phyloP scores from a whole-genome alignment of 2,888 invertebrate genomes.

The Ormyrus thymus region DNA sequence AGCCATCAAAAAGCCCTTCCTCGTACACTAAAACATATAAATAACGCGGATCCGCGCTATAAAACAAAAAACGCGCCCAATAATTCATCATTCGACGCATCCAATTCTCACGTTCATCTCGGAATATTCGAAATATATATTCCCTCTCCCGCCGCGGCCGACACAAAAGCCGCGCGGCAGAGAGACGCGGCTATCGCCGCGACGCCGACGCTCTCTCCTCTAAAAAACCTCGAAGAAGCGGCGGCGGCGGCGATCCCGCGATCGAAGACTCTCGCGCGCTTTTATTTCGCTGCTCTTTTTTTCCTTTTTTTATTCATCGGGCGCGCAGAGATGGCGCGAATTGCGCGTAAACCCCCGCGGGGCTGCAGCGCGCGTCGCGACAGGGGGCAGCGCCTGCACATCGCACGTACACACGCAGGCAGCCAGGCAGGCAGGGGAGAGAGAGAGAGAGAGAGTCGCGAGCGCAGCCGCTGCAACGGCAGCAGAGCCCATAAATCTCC shows the following conservation, averaged over 20 bases:
- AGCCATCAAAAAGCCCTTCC: slow-evolving; percentile 56
- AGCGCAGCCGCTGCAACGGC: slow-evolving; percentile 70
- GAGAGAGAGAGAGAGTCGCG: slow-evolving; percentile 56
- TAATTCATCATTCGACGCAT: slow-evolving; percentile 58
- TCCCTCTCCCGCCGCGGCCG: background rate
- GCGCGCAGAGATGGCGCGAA: slow-evolving; percentile 68
- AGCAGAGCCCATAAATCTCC: slow-evolving; percentile 72
- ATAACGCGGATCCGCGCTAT: slow-evolving; percentile 54
- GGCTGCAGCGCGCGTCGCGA: slow-evolving; percentile 72
- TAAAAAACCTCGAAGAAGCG: no score
- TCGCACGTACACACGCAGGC: background rate
- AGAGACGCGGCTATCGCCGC: no score
- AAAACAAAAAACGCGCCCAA: slow-evolving; percentile 53
- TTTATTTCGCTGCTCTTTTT: background rate
- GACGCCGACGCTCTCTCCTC: no score
- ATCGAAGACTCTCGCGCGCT: no score
- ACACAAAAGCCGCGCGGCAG: no score
- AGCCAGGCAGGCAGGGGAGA: no score
- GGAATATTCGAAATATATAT: slow-evolving; percentile 52
- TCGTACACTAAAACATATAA: slow-evolving; percentile 52
- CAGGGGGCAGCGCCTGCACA: slow-evolving; percentile 68
- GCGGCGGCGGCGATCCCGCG: no score
- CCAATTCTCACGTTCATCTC: slow-evolving; percentile 56
- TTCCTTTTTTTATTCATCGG: background rate
- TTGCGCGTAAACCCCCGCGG: slow-evolving; percentile 74